Percentiles rank a stretch among this genome's conserved stretches.
Conservation (phyloP, 2,888 invertebrate species). For the Piscicola geometra region DNA sequence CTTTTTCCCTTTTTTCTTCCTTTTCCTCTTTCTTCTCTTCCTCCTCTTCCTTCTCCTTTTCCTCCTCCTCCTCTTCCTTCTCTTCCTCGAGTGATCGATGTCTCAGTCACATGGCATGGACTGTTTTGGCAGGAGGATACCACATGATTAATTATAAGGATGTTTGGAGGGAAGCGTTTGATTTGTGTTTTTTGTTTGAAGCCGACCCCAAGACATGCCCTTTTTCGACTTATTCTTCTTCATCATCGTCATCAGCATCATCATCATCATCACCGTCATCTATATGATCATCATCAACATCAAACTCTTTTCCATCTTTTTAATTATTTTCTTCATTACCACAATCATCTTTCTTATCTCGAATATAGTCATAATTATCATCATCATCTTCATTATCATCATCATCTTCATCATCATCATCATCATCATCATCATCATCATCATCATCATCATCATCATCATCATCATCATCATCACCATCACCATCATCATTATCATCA, state of each 20-base stretch:
- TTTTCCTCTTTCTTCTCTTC: no score
- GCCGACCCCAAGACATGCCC: no score
- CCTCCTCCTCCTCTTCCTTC: constrained; percentile 3
- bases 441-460: constrained; percentile 29
- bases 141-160: no score
- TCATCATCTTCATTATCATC: constrained; percentile 5
- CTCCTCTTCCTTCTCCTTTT: neutral
- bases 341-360: constrained; percentile 15
- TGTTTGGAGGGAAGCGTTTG: no score
- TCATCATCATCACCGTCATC: constrained; percentile 32
- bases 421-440: constrained; percentile 26
- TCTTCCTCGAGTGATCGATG: no score
- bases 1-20: no score
- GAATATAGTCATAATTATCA: neutral
- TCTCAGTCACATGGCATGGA: no score
- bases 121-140: no score
- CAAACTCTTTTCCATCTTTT: no score
- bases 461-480: constrained; percentile 12
- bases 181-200: no score
- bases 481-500: constrained; percentile 5
- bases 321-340: constrained; percentile 28
- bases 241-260: constrained; percentile 30
- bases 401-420: constrained; percentile 17
- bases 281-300: constrained; percentile 27
- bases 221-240: constrained; percentile 21